phyloP scores from a whole-genome alignment of 2,113 vertebrate genomes.

The Cavia aperea region DNA sequence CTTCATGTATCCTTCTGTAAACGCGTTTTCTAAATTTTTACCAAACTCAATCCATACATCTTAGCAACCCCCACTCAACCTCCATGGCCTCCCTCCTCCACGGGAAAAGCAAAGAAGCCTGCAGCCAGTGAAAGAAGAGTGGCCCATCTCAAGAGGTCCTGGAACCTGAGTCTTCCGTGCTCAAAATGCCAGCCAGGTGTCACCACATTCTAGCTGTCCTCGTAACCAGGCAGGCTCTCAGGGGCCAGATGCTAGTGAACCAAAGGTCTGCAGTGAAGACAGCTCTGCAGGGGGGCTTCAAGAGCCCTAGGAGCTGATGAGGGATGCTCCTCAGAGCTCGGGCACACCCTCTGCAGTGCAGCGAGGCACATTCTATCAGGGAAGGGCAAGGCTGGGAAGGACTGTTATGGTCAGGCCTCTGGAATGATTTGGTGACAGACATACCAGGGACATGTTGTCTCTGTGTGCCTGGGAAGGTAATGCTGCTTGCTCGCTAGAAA shows the following conservation, averaged over 20 bases:
- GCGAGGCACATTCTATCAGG: neutral
- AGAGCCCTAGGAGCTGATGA: neutral
- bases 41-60: neutral
- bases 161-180: neutral
- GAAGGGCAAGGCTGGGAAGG: neutral
- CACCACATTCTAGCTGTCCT: neutral
- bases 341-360: neutral
- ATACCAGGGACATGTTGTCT: neutral
- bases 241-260: neutral
- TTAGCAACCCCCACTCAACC: neutral
- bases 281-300: neutral
- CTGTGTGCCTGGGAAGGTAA: neutral
- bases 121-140: rapidly evolving
- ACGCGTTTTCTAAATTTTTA: neutral
- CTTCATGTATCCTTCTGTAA: neutral
- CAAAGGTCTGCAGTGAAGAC: neutral
- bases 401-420: neutral
- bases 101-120: neutral
- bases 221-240: neutral
- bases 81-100: neutral
- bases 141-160: neutral
- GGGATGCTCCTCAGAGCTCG: neutral
- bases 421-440: neutral
- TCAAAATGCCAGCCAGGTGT: neutral
- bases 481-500: rapidly evolving